These are phyloP conservation scores for Yponomeuta plumbellus DNA, from an alignment of 2,888 invertebrate genomes.

Conservation along the genomic window DNA sequence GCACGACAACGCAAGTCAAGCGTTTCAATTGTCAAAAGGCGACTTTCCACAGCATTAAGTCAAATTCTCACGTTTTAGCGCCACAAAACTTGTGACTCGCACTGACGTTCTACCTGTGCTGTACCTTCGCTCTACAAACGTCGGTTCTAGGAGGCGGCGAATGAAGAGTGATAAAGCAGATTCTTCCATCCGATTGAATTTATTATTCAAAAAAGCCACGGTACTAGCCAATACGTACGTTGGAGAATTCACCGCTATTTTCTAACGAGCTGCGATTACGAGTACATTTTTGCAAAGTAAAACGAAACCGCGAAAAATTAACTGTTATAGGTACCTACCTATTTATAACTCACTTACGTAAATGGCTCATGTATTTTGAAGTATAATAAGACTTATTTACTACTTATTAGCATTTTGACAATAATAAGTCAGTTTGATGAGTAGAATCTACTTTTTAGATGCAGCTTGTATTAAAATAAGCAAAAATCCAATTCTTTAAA, in stretches of 20 bases:
- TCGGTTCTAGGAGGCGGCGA: not conserved
- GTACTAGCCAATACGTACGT: not conserved
- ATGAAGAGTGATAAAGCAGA: constrained; percentile 4
- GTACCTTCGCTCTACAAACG: not conserved
- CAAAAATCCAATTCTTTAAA: not conserved
- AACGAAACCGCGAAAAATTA: not conserved
- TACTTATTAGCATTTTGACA: too few species aligned
- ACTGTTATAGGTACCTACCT: not conserved
- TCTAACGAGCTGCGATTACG: not conserved
- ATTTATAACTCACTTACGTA: too few species aligned
- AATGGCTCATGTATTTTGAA: too few species aligned
- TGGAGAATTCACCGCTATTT: not conserved
- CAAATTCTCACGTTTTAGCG: too few species aligned
- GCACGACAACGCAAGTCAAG: too few species aligned
- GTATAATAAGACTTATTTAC: too few species aligned
- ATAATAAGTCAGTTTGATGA: not conserved
- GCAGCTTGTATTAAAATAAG: not conserved
- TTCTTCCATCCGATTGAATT: constrained; percentile 11
- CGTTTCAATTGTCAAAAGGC: too few species aligned
- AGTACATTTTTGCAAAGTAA: constrained; percentile 4
- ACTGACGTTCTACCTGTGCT: not conserved
- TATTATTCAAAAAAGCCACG: constrained; percentile 2
- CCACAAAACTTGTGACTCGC: not conserved
- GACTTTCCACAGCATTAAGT: too few species aligned
- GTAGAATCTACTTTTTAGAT: not conserved